A percentile compares a stretch with the other conserved stretches of the same genome.
phyloP scores from a whole-genome alignment of 2,113 vertebrate species.

The Lipophrys pholis region DNA sequence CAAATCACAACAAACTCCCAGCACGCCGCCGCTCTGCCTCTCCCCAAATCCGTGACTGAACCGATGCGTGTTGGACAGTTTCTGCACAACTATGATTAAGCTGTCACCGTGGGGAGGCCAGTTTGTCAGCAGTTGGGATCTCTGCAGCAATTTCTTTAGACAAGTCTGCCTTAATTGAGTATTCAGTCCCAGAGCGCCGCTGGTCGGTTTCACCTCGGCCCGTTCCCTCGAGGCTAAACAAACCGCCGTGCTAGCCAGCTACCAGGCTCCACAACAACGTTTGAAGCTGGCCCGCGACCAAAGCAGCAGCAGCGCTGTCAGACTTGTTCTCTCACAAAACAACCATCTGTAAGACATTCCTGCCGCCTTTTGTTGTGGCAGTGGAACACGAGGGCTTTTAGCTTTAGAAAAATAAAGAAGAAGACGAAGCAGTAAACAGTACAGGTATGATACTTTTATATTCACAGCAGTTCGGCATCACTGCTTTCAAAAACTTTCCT shows the following conservation, averaged over 20 bases:
- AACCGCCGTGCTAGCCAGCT: slow-evolving; percentile 44
- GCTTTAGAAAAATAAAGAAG: background rate
- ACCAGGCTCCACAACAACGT: slow-evolving; percentile 51
- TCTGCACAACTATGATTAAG: slow-evolving; percentile 67
- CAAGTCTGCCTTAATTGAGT: slow-evolving; percentile 69
- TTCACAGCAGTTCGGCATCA: slow-evolving; percentile 65
- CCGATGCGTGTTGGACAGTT: slow-evolving; percentile 43
- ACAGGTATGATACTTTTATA: slow-evolving; percentile 45
- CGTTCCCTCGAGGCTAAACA: slow-evolving; percentile 64
- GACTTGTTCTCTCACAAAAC: slow-evolving; percentile 31
- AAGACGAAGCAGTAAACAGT: slow-evolving; percentile 45
- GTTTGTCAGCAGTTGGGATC: slow-evolving; percentile 63
- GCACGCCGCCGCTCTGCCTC: slow-evolving; percentile 9
- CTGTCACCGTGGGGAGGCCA: slow-evolving; percentile 51
- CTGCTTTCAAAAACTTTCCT: slow-evolving; percentile 67
- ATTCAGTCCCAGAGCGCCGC: slow-evolving; percentile 47
- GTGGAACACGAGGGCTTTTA: slow-evolving; percentile 25
- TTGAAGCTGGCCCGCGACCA: slow-evolving; percentile 55
- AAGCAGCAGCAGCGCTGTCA: slow-evolving; percentile 36
- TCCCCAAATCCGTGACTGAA: slow-evolving; percentile 40
- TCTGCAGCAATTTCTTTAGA: slow-evolving; percentile 63
- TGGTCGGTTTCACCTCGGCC: slow-evolving; percentile 36
- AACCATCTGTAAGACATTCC: slow-evolving; percentile 44
- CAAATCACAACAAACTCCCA: slow-evolving; percentile 67
- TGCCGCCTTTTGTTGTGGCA: slow-evolving; percentile 31